Base-by-base conservation (phyloP, 2,888 invertebrate species). In the Pyrrhia umbra region DNA sequence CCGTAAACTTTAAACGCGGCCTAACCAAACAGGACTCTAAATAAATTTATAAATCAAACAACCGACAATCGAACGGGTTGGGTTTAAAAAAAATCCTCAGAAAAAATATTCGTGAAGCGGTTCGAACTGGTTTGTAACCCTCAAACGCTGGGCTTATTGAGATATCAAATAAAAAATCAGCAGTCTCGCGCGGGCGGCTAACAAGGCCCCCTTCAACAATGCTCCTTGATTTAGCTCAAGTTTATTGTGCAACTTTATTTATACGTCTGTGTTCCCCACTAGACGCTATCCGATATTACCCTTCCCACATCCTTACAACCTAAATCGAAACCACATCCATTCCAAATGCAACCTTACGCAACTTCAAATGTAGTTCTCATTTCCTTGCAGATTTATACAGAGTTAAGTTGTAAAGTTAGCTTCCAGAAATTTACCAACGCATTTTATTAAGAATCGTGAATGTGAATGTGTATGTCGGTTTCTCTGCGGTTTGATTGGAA, bases 111-210 rank as follows among this genome's bases (percentile, higher is more conserved):
- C 80, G 83, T 83, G 74, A 59, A 66, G 65, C 64, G 67, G 68
- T 71, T 82, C 78, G 69, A 88, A 89, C 89, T 82, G 86, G 88
- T 91, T 88, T 84, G 81, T 84, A 88, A 87, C 89, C 92, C 91
- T 88, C 88, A 86, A 88, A 85, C 84, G 86, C 85, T 84, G 88
- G 87, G 87, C 90, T 92, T 93, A 94, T 95, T 94, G 93, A 93
- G 94, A 94, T 94, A 94, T 95, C 94, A 92, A 94, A 94, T 93
- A 94, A 93, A 94, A 93, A 94, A 94, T 94, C 94, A 93, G 93
- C 91, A 91, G 92, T 90, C 90, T 90, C 86, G 85, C 87, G 85
- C 86, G 84, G 79, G 84, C 82, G 81, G 83, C 92, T 93, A 93
- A 93, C 93, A 93, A 93, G 92, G 81, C 87, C 86, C 78, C 85